Percentiles rank a stretch among this genome's conserved stretches.
phyloP scores from a whole-genome alignment of 2,113 vertebrate species.

The Tympanuchus pallidicinctus region DNA sequence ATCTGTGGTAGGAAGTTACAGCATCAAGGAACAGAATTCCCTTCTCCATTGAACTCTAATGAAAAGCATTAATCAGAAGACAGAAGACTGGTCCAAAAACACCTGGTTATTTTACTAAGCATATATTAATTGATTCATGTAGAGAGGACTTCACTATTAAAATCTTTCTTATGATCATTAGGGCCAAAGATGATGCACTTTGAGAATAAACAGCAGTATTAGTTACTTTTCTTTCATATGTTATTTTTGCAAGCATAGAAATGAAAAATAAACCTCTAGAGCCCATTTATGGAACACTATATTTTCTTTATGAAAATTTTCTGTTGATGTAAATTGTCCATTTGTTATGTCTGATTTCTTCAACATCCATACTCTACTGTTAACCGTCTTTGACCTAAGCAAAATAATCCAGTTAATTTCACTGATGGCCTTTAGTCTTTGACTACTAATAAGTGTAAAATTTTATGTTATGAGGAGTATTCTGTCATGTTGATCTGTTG shows the following conservation, averaged over 20 bases:
- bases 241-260: not conserved
- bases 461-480: not conserved
- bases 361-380: not conserved
- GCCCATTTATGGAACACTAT: not conserved
- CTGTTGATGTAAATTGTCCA: not conserved
- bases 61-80: not conserved
- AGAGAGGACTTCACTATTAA: not conserved
- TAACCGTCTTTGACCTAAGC: not conserved
- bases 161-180: not conserved
- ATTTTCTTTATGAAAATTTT: not conserved
- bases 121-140: not conserved
- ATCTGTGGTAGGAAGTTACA: not conserved
- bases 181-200: not conserved
- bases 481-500: not conserved
- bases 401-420: not conserved
- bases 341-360: not conserved
- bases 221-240: not conserved
- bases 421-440: not conserved
- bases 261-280: not conserved
- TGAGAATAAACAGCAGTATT: not conserved
- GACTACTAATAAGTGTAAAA: not conserved
- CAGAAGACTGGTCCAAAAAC: not conserved
- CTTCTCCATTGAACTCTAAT: not conserved
- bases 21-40: not conserved
- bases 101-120: not conserved